Base-by-base conservation (phyloP, 1,140 invertebrate species). In the Goniozus legneri region DNA sequence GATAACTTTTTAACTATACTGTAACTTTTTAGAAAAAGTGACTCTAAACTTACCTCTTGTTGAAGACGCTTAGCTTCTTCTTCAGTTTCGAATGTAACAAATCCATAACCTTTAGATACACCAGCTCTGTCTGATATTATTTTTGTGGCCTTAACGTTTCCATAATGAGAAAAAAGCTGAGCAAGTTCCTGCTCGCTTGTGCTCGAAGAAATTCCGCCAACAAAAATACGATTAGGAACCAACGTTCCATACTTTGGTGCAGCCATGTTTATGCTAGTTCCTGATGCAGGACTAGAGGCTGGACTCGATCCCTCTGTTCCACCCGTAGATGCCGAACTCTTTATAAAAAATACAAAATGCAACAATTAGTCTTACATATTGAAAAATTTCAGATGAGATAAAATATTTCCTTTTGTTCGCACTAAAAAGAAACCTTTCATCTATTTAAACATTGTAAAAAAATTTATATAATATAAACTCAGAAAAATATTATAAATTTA, bases 21-120 rank as follows among this genome's bases (percentile, higher is more conserved):
- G n/a, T n/a, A n/a, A n/a, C n/a, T n/a, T n/a, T n/a, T n/a, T n/a
- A n/a, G n/a, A n/a, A n/a, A n/a, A n/a, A n/a, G n/a, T n/a, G n/a
- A 27, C 4, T 27, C 10, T 27, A 27, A 27, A 74, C 69, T 67
- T 62, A 82, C 81, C 69, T 85, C 83, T 51, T 81, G 77, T 48
- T 85, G 80, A 50, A 85, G 76, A 67, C 85, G 80, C 65, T 88
- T 87, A 2, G 91, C 91, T 76, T 93, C 91, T 64, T 92, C 88
- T 70, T 92, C 90, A 33, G 85, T 89, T 76, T 92, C 92, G 77
- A 96, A 97, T 12, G 95, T 97, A 33, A 97, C 91, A 77, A 97
- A 95, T 3, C 91, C 92, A 62, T 94, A 95, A 35, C 94, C 94
- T 78, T 95, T 95, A 27, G 93, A 95, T 1, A 95, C 90, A 2